Evolutionary conservation across 2,113 vertebrate species (phyloP).

Genomic region (Meriones unguiculatus): DNA sequence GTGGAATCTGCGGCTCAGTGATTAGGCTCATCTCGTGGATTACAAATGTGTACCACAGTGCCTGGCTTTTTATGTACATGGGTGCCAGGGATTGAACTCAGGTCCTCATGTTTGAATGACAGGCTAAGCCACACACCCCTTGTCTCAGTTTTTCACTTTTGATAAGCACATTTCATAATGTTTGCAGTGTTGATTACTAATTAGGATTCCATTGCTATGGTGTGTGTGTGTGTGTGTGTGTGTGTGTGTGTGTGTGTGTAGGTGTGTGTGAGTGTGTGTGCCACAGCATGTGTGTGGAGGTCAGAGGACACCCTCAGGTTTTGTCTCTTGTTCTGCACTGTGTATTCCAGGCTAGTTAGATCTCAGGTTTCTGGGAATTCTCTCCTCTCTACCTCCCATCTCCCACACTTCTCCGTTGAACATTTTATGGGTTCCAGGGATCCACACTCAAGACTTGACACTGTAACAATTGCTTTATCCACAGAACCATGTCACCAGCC

Average conservation of each 20-base stretch:
- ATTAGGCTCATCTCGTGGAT: neutral
- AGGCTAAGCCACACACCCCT: neutral
- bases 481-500: neutral
- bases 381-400: neutral
- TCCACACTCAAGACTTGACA: neutral
- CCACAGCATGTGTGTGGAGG: neutral
- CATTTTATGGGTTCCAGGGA: too few relatives aligned
- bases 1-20: neutral
- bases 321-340: neutral
- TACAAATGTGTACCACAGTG: neutral
- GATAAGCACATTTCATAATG: neutral
- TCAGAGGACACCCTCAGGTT: neutral
- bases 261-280: neutral
- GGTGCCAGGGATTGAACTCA: neutral
- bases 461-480: neutral
- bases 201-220: neutral
- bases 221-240: too few relatives aligned
- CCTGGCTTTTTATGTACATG: neutral
- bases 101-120: neutral
- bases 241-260: neutral
- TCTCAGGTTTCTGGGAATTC: neutral
- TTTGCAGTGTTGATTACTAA: neutral
- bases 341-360: neutral
- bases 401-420: neutral
- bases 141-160: neutral